phyloP scores from a whole-genome alignment of 2,797 vertebrate genomes.

The Protonibea diacanthus region DNA sequence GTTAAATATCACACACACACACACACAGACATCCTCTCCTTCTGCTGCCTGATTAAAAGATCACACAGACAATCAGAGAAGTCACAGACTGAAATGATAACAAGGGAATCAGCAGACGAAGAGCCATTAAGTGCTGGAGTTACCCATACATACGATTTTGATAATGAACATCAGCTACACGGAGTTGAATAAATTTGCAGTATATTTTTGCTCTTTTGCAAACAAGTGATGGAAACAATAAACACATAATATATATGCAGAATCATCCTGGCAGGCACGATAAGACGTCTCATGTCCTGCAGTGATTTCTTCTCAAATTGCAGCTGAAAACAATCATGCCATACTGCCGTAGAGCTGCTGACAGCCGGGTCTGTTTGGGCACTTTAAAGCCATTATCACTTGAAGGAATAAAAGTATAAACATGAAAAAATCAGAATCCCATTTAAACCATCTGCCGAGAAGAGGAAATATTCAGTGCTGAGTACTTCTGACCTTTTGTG shows the following conservation, averaged over 20 bases:
- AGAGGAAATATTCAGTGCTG: not conserved
- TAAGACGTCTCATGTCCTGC: constrained; percentile 25
- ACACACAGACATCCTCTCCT: not conserved
- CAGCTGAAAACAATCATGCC: constrained; percentile 42
- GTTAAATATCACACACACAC: constrained; percentile 8
- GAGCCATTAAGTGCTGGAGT: constrained; percentile 13
- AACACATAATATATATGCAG: constrained; percentile 20
- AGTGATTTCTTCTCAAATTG: constrained; percentile 44
- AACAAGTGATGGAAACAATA: constrained; percentile 30
- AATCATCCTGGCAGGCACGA: constrained; percentile 23
- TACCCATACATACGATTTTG: not conserved
- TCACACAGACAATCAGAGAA: constrained; percentile 34
- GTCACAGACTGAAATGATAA: constrained; percentile 27
- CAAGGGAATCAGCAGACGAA: constrained; percentile 14
- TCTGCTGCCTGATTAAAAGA: constrained; percentile 21
- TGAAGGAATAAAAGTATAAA: constrained; percentile 9
- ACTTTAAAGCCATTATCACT: constrained; percentile 31
- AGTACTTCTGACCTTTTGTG: constrained; percentile 25
- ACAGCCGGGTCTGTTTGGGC: constrained; percentile 3
- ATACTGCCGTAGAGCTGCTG: constrained; percentile 7
- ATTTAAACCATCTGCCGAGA: constrained; percentile 8
- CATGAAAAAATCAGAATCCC: constrained; percentile 23
- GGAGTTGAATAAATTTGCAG: not conserved
- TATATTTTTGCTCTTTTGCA: not conserved
- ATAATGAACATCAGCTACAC: not conserved